Base-by-base conservation (phyloP, 2,888 invertebrate genomes). In the Caenorhabditis japonica region DNA sequence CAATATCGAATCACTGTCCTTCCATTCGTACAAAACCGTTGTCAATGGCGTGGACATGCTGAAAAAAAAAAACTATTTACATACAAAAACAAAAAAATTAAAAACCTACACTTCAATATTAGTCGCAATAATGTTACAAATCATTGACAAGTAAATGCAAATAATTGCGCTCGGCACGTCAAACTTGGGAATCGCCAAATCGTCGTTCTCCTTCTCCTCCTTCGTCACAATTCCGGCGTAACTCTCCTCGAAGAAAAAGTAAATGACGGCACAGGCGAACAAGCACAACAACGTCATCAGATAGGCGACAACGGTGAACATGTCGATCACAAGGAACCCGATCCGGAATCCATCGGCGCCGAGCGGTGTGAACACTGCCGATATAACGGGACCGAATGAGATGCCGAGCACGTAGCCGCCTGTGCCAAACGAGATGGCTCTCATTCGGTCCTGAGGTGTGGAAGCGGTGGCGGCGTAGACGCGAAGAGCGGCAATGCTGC, bases 381-480 rank as follows among this genome's bases (percentile, higher is more conserved):
- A 78, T 1, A 78, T 49, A 17, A 66, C 78, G 0, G 80, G 80
- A 2, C 80, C 80, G 19, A 79, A 74, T 10, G 80, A 78, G n/a
- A 80, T 60, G 25, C 80, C 80, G 15, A 75, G 56, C 7, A 80
- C 80, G 46, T 58, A 78, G 1, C 76, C 77, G 17, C 76, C 80
- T n/a, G 78, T 80, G 39, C 80, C 76, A 30, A 76, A 76, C 4
- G 78, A 66, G 19, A 80, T 75, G 2, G 78, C 78, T 53, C 64
- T 75, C 58, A 77, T 34, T 49, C 77, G 53, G 51, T 80, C 80
- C 19, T 70, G 36, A 12, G 78, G 76, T 4, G 69, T 55, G 1
- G 78, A 76, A n/a, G 80, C 80, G 39, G 68, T 78, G 10, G 80
- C 74, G 12, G 59, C 66, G 38, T 80, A 80, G 4, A 77, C 78